Conservation (phyloP, 2,888 invertebrate species). For the Mycalesis mineus region DNA sequence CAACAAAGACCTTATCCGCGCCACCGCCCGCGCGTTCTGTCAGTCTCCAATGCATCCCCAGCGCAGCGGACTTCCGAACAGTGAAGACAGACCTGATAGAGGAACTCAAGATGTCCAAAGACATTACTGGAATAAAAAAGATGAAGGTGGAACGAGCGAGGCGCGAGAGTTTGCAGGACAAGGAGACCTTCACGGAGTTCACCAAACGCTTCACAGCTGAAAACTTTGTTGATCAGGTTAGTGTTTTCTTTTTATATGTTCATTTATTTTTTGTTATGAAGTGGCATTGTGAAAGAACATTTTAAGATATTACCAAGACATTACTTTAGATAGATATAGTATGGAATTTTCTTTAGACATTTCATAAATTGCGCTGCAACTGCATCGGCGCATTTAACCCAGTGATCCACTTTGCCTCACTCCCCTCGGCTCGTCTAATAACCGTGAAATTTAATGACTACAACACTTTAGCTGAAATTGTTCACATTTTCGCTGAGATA, state of each 20-base stretch:
- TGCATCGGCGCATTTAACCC: slow-evolving; percentile 50
- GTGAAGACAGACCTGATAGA: slow-evolving; percentile 93
- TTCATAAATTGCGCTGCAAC: slow-evolving; percentile 35
- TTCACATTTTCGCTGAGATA: slow-evolving; percentile 30
- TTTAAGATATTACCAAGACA: neutral
- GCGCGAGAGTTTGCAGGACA: slow-evolving; percentile 88
- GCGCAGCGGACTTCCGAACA: slow-evolving; percentile 82
- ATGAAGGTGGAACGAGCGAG: slow-evolving; percentile 93
- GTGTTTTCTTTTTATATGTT: slow-evolving; percentile 40
- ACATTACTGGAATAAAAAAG: slow-evolving; percentile 95
- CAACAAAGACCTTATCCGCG: slow-evolving; percentile 91
- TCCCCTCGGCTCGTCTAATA: slow-evolving; percentile 35
- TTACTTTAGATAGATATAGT: slow-evolving; percentile 20
- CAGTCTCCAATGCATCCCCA: slow-evolving; percentile 84
- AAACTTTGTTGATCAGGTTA: slow-evolving; percentile 93
- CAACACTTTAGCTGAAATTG: slow-evolving; percentile 38
- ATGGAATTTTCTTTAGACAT: neutral
- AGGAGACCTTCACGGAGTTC: slow-evolving; percentile 90
- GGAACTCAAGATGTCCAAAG: slow-evolving; percentile 93
- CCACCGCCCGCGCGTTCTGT: slow-evolving; percentile 82
- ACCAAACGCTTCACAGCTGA: slow-evolving; percentile 89
- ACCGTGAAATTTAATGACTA: slow-evolving; percentile 50
- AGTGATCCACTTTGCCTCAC: slow-evolving; percentile 48
- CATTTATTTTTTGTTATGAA: slow-evolving; percentile 6
- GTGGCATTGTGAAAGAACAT: slow-evolving; percentile 20